These are phyloP conservation scores for Campylomormyrus tamandua DNA, from an alignment of 2,113 vertebrate species.

Conservation along the genomic window DNA sequence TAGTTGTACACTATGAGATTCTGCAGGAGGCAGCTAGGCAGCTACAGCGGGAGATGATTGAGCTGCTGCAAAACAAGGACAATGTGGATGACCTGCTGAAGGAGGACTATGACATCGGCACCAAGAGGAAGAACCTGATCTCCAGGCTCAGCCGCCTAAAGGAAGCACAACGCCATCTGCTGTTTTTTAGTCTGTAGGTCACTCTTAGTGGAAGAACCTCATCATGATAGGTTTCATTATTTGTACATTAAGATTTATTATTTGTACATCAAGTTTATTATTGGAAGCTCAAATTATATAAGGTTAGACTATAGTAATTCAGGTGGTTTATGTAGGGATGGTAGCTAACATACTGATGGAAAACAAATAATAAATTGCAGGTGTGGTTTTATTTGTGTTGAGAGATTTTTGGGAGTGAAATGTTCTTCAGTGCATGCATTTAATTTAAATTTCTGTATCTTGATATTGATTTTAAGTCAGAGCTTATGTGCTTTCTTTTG, in stretches of 20 bases:
- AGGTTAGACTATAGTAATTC: not conserved
- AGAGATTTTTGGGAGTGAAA: not conserved
- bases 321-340: not conserved
- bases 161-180: slow-evolving; percentile 56
- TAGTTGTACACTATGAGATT: slow-evolving; percentile 69
- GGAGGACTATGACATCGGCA: slow-evolving; percentile 62
- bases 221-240: not conserved
- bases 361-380: not conserved
- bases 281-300: not conserved
- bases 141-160: slow-evolving; percentile 51
- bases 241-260: not conserved
- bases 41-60: slow-evolving; percentile 66
- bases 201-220: not conserved
- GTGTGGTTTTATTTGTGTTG: not conserved
- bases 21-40: slow-evolving; percentile 52
- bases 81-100: slow-evolving; percentile 51
- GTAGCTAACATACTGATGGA: not conserved
- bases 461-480: not conserved
- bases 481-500: not conserved
- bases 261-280: not conserved
- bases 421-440: not conserved
- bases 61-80: slow-evolving; percentile 65
- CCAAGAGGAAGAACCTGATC: slow-evolving; percentile 52
- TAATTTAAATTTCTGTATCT: not conserved
- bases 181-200: slow-evolving; percentile 47